These are phyloP conservation scores for Parochlus steinenii DNA, from an alignment of 2,888 invertebrate species.

Conservation along the genomic window DNA sequence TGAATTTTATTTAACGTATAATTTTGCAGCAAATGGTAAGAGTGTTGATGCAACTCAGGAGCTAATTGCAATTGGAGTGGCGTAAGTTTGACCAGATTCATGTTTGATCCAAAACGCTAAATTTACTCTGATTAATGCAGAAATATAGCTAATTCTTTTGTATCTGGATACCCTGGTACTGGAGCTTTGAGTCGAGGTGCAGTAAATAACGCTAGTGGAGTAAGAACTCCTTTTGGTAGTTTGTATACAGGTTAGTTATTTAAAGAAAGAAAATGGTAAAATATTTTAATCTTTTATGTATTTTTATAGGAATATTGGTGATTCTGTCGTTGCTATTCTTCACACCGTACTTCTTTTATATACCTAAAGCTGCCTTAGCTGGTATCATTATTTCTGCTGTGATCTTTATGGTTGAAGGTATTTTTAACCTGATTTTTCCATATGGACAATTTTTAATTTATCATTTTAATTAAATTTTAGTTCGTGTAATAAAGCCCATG, in stretches of 20 bases:
- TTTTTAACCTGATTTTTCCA: too few species aligned
- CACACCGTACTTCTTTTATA: conserved; percentile 75
- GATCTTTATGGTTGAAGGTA: conserved; percentile 80
- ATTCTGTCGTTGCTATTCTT: conserved; percentile 70
- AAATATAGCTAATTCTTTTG: too few species aligned
- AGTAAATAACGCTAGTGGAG: conserved; percentile 79
- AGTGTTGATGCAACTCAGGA: conserved; percentile 84
- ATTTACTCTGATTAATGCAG: too few species aligned
- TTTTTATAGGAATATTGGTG: conserved; percentile 50
- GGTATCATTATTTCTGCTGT: conserved; percentile 87
- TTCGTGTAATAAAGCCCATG: conserved; percentile 71
- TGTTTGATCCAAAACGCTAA: too few species aligned
- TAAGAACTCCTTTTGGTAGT: conserved; percentile 68
- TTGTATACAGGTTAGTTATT: conserved; percentile 49
- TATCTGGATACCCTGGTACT: conserved; percentile 53
- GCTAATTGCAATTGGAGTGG: conserved; percentile 67
- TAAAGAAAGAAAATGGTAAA: neutral
- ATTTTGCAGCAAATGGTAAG: conserved; percentile 46
- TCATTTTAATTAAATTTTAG: too few species aligned
- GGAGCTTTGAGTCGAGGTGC: conserved; percentile 75
- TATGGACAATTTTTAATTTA: too few species aligned
- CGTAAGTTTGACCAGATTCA: too few species aligned
- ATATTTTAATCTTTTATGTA: neutral
- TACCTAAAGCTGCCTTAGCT: conserved; percentile 72
- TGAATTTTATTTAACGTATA: neutral